Evolutionary conservation across 1,140 invertebrate genomes (phyloP), one percentile per base, ranked within the genome.

Genomic region (Calliopsis andreniformis): DNA sequence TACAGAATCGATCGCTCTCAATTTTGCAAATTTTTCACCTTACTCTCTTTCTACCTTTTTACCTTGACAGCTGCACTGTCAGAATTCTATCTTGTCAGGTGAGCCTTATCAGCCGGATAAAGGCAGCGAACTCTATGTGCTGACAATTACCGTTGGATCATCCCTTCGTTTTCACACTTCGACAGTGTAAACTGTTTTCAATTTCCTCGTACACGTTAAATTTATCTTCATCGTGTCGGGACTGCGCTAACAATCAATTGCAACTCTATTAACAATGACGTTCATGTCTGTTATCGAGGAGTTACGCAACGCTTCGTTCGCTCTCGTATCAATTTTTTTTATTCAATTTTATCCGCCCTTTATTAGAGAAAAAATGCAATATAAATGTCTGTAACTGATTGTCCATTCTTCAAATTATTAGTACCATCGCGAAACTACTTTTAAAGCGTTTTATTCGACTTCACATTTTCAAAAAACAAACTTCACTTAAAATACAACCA

Each of bases 21-120:
- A 73, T 73, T 66, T 49, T 55, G 64, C 53, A 69, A 76, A 76
- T 76, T 68, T 59, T 76, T 76, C 59, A 76, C 64, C 55, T 76
- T 76, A n/a, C n/a, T n/a, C n/a, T n/a, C n/a, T n/a, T n/a, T n/a
- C n/a, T n/a, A n/a, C n/a, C n/a, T n/a, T n/a, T n/a, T n/a, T n/a
- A n/a, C n/a, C n/a, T 76, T 59, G 14, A 14, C 62, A 66, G 47
- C 62, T 35, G 32, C 55, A 32, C 64, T 49, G 64, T 68, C 72
- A 59, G 53, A 39, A 59, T 76, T 42, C 53, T 35, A 69, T 42
- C 30, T 64, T 59, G 51, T 76, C 64, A 45, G 64, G 69, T 51
- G 69, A 35, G 72, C 23, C 53, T 76, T 76, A 76, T 76, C 72
- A 59, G 53, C 32, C 23, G 63, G 64, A 76, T 68, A 49, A 45